Percentiles rank a stretch among this genome's conserved stretches.
Conservation (phyloP, 2,888 invertebrate genomes). For the Meiosimyza decipiens region DNA sequence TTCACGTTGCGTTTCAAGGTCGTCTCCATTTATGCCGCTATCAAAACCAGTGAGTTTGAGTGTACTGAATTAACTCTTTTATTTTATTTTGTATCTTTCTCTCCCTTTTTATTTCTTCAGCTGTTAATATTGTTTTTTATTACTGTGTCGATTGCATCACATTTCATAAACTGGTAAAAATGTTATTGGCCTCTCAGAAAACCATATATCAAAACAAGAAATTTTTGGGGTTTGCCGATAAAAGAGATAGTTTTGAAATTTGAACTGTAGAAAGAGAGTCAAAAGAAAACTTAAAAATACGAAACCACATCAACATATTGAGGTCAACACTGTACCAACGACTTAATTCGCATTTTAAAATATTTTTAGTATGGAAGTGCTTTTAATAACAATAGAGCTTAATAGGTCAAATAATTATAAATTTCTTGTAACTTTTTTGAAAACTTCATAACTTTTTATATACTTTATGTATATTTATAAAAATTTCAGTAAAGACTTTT, state of each 20-base stretch:
- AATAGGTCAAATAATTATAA: background rate
- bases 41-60: background rate
- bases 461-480: background rate
- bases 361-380: constrained; percentile 2
- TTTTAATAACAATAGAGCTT: background rate
- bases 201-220: background rate
- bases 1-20: constrained; percentile 30
- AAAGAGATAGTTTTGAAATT: constrained; percentile 21
- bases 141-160: constrained; percentile 42
- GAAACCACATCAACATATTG: constrained; percentile 35
- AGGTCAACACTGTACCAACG: constrained; percentile 45
- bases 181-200: constrained; percentile 26
- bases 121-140: constrained; percentile 25
- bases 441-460: background rate
- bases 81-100: constrained; percentile 41
- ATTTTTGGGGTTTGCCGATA: constrained; percentile 17
- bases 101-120: constrained; percentile 28
- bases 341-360: constrained; percentile 26
- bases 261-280: constrained; percentile 15
- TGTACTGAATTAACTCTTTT: constrained; percentile 30
- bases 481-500: background rate
- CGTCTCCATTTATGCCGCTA: background rate
- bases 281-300: constrained; percentile 31
- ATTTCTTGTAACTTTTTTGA: background rate
- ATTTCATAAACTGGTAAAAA: constrained; percentile 23